Base-by-base conservation (phyloP, 2,113 vertebrate genomes). In the Rhinogobius similis region DNA sequence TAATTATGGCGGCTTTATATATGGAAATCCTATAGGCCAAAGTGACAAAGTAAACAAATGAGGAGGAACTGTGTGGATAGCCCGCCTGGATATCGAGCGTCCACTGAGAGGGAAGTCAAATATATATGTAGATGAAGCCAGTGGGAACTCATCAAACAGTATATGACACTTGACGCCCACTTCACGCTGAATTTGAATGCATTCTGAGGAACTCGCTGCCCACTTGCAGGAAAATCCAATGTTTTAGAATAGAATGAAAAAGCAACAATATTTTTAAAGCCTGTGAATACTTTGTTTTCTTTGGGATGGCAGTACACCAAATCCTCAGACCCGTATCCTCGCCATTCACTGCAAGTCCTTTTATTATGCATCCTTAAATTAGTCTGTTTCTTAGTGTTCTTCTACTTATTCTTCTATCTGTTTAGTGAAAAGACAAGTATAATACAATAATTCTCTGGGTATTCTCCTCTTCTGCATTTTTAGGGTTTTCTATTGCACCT, bases 121-220 rank as follows among this genome's bases (percentile, higher is more conserved):
- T 65, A 76, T 43, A 70, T 48, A 52, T 81, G 70, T 73, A 82
- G 72, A 80, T 79, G 21, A 68, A 38, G n/a, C 26, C 29, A 43
- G 59, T 5, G 2, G 70, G 58, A 26, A 12, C 78, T 68, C 13
- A 20, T 63, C 67, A 58, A 65, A 61, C 72, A 29, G 67, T 21
- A 38, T 82, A 11, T 71, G 66, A 82, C 75, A 82, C 62, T 67
- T 82, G 38, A 74, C 75, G 44, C 68, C 72, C 72, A 72, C 82
- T 61, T 76, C 58, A 48, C 63, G 73, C 67, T 76, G 72, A 76
- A 82, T 82, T 41, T 75, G 27, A 78, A 72, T 59, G 39, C 38
- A 27, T 78, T 61, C 70, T 1, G 11, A 27, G 73, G 62, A 3
- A 55, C 52, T 27, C 39, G 67, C 41, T 20, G 20, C n/a, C 3